Conservation (phyloP, 2,113 vertebrate genomes). For the Merops nubicus region DNA sequence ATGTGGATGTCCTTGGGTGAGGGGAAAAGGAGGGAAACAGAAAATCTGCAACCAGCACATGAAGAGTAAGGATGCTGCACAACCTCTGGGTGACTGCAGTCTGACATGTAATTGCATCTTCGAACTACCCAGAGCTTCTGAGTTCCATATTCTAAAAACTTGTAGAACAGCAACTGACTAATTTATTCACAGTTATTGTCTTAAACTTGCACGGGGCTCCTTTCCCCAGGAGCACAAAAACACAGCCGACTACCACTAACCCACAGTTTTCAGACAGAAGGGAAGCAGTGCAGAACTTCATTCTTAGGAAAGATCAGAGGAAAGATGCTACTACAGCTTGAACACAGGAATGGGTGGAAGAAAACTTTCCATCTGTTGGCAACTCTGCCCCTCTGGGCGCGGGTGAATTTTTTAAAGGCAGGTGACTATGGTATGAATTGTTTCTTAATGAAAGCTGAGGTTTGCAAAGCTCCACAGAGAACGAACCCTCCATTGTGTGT, state of each 20-base stretch:
- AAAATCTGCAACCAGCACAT: not conserved
- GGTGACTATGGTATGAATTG: not conserved
- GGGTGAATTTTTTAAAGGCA: not conserved
- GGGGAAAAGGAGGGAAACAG: not conserved
- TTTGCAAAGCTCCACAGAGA: not conserved
- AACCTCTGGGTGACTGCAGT: not conserved
- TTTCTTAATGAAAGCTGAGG: not conserved
- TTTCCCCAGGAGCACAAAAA: accelerated
- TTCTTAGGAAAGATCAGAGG: not conserved
- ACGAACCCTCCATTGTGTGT: not conserved
- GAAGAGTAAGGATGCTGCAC: not conserved
- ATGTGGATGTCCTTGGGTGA: not conserved
- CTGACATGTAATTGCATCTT: not conserved
- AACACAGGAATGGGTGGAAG: not conserved
- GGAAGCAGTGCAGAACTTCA: not conserved
- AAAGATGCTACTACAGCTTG: not conserved
- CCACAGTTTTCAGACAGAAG: not conserved
- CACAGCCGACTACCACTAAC: accelerated
- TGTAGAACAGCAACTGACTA: accelerated
- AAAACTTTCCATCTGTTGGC: not conserved
- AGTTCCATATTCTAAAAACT: not conserved
- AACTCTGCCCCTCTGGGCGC: not conserved
- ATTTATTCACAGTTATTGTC: not conserved
- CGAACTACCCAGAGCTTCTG: not conserved
- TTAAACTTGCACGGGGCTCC: not conserved